Percentiles rank a stretch among this genome's conserved stretches.
These are phyloP conservation scores for Ephestia elutella DNA, from an alignment of 1,140 invertebrate species.

Conservation along the genomic window DNA sequence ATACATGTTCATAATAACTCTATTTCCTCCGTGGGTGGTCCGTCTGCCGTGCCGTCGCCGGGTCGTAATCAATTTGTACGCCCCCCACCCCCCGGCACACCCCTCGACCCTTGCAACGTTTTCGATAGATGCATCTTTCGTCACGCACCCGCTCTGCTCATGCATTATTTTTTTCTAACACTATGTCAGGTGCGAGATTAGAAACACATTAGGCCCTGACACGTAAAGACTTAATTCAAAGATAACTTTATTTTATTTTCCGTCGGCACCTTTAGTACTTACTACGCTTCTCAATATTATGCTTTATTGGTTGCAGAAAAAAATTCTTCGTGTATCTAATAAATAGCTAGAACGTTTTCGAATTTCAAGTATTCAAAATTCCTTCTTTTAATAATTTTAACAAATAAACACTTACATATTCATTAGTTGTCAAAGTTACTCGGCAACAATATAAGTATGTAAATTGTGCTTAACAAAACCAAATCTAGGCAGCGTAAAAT, in stretches of 20 bases:
- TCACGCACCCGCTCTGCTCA: conserved; percentile 44
- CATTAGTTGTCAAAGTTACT: neutral
- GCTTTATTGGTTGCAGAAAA: neutral
- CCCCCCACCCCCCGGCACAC: conserved; percentile 31
- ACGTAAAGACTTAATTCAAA: conserved; percentile 9
- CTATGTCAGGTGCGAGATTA: conserved; percentile 11
- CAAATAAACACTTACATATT: neutral
- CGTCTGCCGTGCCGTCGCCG: conserved; percentile 45
- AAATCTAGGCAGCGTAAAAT: conserved; percentile 7
- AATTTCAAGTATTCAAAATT: neutral
- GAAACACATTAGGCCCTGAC: conserved; percentile 10
- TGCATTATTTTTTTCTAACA: conserved; percentile 25
- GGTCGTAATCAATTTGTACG: conserved; percentile 65
- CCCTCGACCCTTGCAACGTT: conserved; percentile 31
- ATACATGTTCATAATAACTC: conserved; percentile 12
- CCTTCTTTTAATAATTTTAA: neutral
- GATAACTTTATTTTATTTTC: conserved; percentile 1
- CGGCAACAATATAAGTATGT: conserved; percentile 3
- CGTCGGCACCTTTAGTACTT: neutral
- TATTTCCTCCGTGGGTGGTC: conserved; percentile 49
- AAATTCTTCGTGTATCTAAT: neutral
- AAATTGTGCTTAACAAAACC: neutral
- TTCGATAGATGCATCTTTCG: conserved; percentile 45
- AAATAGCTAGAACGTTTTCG: too few species aligned
- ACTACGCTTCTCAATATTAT: too few species aligned